These are phyloP conservation scores for Gracilinanus agilis DNA, from an alignment of 2,113 vertebrate species.

Conservation along the genomic window DNA sequence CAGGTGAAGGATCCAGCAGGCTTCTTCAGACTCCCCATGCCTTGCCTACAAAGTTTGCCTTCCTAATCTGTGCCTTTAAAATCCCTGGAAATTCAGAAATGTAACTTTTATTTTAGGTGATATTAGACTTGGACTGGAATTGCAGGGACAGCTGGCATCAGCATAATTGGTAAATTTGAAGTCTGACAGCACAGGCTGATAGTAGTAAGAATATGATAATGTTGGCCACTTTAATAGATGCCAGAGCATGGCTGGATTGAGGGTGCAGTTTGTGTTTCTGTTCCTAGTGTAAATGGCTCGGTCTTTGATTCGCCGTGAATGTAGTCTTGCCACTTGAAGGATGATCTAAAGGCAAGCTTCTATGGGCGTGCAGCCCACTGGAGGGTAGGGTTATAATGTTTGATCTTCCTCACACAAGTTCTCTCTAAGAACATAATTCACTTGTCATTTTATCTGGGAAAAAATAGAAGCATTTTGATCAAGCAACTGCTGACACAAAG, in stretches of 20 bases:
- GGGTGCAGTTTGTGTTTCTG: conserved; percentile 39
- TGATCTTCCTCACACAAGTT: conserved; percentile 2
- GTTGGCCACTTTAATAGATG: conserved; percentile 68
- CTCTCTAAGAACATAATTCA: conserved; percentile 52
- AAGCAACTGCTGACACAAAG: conserved; percentile 1
- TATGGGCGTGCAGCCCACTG: conserved; percentile 5
- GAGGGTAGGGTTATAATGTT: conserved; percentile 27
- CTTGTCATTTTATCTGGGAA: conserved; percentile 43
- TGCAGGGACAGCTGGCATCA: conserved; percentile 77
- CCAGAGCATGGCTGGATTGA: conserved; percentile 54
- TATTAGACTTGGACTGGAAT: conserved; percentile 79
- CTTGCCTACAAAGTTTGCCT: conserved; percentile 32
- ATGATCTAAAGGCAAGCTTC: conserved; percentile 21
- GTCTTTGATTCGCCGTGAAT: conserved; percentile 26
- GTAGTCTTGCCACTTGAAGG: background rate
- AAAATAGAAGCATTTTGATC: conserved; percentile 32
- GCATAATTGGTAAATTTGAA: conserved; percentile 81
- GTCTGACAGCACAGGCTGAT: conserved; percentile 73
- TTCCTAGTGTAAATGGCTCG: conserved; percentile 52
- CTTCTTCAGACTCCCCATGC: background rate
- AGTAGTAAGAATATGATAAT: conserved; percentile 69
- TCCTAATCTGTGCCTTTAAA: conserved; percentile 61
- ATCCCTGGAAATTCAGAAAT: conserved; percentile 74
- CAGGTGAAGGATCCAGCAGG: background rate
- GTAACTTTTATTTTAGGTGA: conserved; percentile 74